Percentiles rank a stretch among this genome's conserved stretches.
Evolutionary conservation across 2,888 invertebrate genomes (phyloP).

Genomic region (Pachydiplax longipennis): DNA sequence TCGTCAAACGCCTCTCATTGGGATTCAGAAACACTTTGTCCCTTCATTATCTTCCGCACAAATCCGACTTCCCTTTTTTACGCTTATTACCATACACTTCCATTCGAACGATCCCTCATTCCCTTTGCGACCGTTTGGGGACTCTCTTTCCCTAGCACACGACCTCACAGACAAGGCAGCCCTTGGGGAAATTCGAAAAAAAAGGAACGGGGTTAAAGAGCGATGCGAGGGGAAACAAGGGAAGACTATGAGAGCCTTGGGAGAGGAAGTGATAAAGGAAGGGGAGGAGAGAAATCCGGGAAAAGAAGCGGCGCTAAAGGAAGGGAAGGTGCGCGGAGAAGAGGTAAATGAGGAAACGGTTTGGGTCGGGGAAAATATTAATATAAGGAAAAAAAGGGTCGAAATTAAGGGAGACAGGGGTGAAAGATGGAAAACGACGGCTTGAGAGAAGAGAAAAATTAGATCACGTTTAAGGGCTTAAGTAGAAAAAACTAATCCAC

Average conservation of each 20-base stretch:
- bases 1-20: not conserved
- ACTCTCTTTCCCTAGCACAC: not conserved
- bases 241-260: not conserved
- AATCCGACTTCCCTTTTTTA: not conserved
- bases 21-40: not conserved
- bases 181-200: conserved; percentile 19
- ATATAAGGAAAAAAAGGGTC: not conserved
- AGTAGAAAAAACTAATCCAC: not conserved
- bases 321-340: not conserved
- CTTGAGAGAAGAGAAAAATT: not conserved
- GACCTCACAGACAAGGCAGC: not conserved
- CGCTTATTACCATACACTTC: not conserved
- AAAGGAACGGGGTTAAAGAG: not conserved
- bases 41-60: not conserved
- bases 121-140: not conserved
- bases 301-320: not conserved
- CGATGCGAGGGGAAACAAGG: not conserved
- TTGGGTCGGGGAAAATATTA: too few relatives aligned
- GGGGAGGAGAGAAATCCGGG: not conserved
- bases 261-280: not conserved
- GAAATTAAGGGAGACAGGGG: not conserved
- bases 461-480: not conserved
- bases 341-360: not conserved
- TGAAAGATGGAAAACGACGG: not conserved
- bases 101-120: not conserved